Percentiles rank a stretch among this genome's conserved stretches.
These are phyloP conservation scores for Lasioglossum calceatum DNA, from an alignment of 2,888 invertebrate species.

Conservation along the genomic window DNA sequence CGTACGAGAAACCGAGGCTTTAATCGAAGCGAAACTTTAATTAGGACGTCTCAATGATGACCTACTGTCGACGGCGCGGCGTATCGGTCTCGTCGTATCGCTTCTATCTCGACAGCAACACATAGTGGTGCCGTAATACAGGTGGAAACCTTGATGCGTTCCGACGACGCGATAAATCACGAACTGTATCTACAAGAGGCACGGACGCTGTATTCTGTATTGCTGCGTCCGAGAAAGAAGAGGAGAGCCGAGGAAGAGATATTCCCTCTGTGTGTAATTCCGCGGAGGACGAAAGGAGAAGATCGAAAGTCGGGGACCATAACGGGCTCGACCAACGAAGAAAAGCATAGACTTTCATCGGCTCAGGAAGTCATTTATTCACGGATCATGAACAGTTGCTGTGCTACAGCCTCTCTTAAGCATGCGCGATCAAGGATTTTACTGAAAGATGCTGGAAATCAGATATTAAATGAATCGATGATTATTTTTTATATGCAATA, in stretches of 20 bases:
- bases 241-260: slow-evolving; percentile 42
- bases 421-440: slow-evolving; percentile 20
- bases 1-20: background rate
- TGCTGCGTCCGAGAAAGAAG: slow-evolving; percentile 33
- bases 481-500: background rate
- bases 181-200: slow-evolving; percentile 49
- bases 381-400: slow-evolving; percentile 36
- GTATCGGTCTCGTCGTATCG: slow-evolving; percentile 24
- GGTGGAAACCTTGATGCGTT: slow-evolving; percentile 70
- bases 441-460: slow-evolving; percentile 5
- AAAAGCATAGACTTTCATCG: slow-evolving; percentile 46
- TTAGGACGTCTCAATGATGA: slow-evolving; percentile 26
- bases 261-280: slow-evolving; percentile 45
- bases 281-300: slow-evolving; percentile 30
- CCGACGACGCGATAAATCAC: slow-evolving; percentile 71
- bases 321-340: slow-evolving; percentile 40
- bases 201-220: slow-evolving; percentile 19
- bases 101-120: slow-evolving; percentile 34
- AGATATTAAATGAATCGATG: background rate
- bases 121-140: slow-evolving; percentile 58
- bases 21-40: slow-evolving; percentile 13
- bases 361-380: slow-evolving; percentile 44
- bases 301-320: slow-evolving; percentile 56
- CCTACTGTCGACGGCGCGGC: slow-evolving; percentile 44
- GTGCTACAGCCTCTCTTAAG: background rate